Conservation (phyloP, 2,888 invertebrate species). For the Cacoxenus indagator region DNA sequence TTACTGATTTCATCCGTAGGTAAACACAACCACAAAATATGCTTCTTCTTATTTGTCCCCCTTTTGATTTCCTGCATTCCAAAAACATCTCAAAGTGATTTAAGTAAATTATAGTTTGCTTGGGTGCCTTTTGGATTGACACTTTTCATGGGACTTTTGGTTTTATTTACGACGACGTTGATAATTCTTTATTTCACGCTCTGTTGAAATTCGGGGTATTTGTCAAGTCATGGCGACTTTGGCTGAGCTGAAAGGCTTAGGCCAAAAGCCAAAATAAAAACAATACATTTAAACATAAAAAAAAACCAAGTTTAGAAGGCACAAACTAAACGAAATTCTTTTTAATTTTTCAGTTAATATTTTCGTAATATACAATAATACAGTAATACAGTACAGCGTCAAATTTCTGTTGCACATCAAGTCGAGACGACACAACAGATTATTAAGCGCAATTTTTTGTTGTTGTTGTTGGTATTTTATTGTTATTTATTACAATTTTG, state of each 20-base stretch:
- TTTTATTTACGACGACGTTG: neutral
- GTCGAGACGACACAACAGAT: conserved; percentile 54
- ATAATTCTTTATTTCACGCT: conserved; percentile 1
- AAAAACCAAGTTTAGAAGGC: neutral
- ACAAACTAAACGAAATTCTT: neutral
- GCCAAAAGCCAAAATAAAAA: neutral
- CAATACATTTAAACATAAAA: neutral
- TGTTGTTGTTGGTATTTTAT: neutral
- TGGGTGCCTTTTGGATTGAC: conserved; percentile 5
- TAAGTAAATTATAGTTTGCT: conserved; percentile 1
- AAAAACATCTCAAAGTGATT: neutral
- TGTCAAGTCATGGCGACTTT: neutral
- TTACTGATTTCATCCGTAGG: too few species aligned
- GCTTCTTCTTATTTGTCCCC: neutral
- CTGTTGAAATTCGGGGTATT: conserved; percentile 9
- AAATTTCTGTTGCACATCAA: conserved; percentile 48
- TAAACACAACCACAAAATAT: too few species aligned
- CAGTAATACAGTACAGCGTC: neutral
- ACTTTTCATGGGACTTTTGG: neutral
- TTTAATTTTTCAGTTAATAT: neutral
- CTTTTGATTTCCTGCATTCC: neutral
- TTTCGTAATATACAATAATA: conserved; percentile 53
- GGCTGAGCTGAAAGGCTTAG: neutral
- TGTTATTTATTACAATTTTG: neutral
- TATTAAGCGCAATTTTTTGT: neutral